A percentile compares a stretch with the other conserved stretches of the same genome.
phyloP scores from a whole-genome alignment of 2,113 vertebrate genomes.

The Pyrgilauda ruficollis region DNA sequence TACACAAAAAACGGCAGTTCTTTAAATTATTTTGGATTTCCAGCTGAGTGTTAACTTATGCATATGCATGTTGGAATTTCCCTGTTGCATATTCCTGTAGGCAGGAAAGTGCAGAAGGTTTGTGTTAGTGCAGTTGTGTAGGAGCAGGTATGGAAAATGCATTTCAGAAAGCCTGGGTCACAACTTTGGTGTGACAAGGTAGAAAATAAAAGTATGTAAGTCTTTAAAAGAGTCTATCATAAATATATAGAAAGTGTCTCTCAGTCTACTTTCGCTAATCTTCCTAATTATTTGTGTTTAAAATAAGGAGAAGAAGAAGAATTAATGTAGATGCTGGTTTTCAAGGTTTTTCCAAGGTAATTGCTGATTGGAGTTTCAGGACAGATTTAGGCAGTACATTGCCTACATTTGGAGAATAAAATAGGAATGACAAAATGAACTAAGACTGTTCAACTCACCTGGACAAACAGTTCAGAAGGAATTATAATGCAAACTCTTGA shows the following conservation, averaged over 20 bases:
- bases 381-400: background rate
- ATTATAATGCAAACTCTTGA: background rate
- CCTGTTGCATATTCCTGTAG: background rate
- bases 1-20: background rate
- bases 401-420: conserved; percentile 4
- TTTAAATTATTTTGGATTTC: background rate
- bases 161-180: background rate
- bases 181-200: background rate
- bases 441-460: background rate
- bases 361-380: conserved; percentile 4
- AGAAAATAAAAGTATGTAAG: background rate
- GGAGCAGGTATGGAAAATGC: background rate
- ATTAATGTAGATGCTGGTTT: conserved; percentile 38
- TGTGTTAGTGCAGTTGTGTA: background rate
- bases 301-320: background rate
- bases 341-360: conserved; percentile 36
- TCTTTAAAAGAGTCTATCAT: background rate
- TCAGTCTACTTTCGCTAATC: background rate
- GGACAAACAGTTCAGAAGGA: conserved; percentile 14
- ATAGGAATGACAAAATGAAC: background rate
- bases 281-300: background rate
- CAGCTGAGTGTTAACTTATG: background rate
- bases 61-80: conserved; percentile 38
- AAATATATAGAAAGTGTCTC: background rate
- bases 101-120: background rate